Base-by-base conservation (phyloP, 1,140 invertebrate species). In the Nebria ingens region DNA sequence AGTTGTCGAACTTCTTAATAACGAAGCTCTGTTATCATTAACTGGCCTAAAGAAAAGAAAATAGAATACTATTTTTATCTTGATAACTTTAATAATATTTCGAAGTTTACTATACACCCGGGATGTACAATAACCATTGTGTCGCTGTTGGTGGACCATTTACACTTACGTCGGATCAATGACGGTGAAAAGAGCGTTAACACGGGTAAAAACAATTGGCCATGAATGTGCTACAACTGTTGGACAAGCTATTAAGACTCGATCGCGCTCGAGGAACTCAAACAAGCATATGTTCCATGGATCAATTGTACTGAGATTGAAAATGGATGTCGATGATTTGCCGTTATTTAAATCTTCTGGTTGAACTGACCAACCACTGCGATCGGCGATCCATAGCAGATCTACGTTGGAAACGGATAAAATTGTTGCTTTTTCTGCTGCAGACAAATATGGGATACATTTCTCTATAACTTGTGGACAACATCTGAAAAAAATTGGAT, bases 11-110 rank as follows among this genome's bases (percentile, higher is more conserved):
- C 84, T 81, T 68, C 91, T 69, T 22, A 99, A 74, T 6, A 98
- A 76, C 0, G 94, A 98, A 1, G 94, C 93, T 63, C 95, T 81
- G 68, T 96, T 97, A 68, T 98, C 96, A 71, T 88, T 97, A 9
- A 95, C 89, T n/a, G 93, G 92, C 21, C 91, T 95, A 65, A 55
- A 80, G 70, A 57, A 62, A n/a, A n/a, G n/a, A n/a, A n/a, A n/a
- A n/a, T n/a, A n/a, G n/a, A n/a, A n/a, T n/a, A n/a, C n/a, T n/a
- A n/a, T n/a, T n/a, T n/a, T n/a, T n/a, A n/a, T n/a, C n/a, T n/a
- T n/a, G n/a, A n/a, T n/a, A n/a, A n/a, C n/a, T n/a, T n/a, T n/a
- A n/a, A n/a, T n/a, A n/a, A n/a, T n/a, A n/a, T n/a, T n/a, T n/a
- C n/a, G n/a, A n/a, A n/a, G n/a, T n/a, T n/a, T n/a, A n/a, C n/a